Conservation (phyloP, 2,113 vertebrate genomes). For the Labrus mixtus region DNA sequence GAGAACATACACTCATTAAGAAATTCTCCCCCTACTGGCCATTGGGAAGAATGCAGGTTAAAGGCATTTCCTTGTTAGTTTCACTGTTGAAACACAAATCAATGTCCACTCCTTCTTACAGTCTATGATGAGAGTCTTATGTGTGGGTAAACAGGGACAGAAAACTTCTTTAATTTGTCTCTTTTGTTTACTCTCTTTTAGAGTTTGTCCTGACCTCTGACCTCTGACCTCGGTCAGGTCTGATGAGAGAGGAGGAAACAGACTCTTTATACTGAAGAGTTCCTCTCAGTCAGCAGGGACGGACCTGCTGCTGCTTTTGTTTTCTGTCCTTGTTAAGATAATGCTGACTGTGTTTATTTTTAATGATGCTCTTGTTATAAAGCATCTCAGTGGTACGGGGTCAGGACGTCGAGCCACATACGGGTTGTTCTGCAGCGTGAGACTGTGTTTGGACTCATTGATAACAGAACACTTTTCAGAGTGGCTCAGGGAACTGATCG, state of each 20-base stretch:
- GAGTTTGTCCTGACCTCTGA: neutral
- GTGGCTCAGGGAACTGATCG: too few species aligned
- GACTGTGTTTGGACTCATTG: too few species aligned
- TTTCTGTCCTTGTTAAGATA: slow-evolving; percentile 17
- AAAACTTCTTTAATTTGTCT: neutral
- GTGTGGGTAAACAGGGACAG: too few species aligned
- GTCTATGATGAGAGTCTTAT: too few species aligned
- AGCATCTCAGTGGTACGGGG: neutral
- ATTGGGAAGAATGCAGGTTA: too few species aligned
- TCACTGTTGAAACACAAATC: too few species aligned
- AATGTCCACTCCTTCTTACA: too few species aligned
- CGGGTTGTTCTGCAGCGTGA: neutral
- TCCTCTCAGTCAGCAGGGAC: slow-evolving; percentile 42
- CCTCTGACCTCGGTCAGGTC: slow-evolving; percentile 10
- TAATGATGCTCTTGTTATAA: slow-evolving; percentile 21
- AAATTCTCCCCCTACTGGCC: too few species aligned
- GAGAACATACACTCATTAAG: too few species aligned
- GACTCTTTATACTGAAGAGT: slow-evolving; percentile 21
- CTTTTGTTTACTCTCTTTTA: neutral
- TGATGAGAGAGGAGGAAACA: slow-evolving; percentile 15
- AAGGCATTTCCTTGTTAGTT: too few species aligned
- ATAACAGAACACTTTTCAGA: too few species aligned
- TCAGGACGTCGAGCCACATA: slow-evolving; percentile 12
- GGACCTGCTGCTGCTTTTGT: slow-evolving; percentile 3
- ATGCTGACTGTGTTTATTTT: slow-evolving; percentile 32